Evolutionary conservation across 2,113 vertebrate genomes (phyloP).

Genomic region (Tachysurus vachellii): DNA sequence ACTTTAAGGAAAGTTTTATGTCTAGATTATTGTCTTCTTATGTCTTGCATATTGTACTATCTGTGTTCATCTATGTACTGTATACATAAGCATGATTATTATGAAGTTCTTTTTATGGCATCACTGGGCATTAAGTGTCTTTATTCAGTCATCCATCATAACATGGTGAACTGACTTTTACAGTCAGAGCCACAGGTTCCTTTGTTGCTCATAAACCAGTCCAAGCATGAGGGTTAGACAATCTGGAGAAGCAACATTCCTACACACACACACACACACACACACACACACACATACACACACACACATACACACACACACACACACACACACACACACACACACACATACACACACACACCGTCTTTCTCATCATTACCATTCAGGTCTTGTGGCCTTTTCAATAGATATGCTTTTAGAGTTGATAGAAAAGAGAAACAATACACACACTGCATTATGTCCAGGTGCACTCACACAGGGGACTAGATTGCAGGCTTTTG

Average conservation of each 20-base stretch:
- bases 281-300: not conserved
- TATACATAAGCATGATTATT: not conserved
- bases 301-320: not conserved
- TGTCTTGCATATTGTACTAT: not conserved
- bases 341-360: not conserved
- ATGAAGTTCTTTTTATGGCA: not conserved
- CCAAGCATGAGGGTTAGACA: conserved; percentile 35
- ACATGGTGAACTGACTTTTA: conserved; percentile 2
- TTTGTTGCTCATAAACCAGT: not conserved
- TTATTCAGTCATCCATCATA: not conserved
- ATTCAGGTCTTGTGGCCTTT: not conserved
- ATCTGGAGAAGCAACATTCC: conserved; percentile 50
- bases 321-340: not conserved
- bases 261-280: conserved; percentile 18
- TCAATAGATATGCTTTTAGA: not conserved
- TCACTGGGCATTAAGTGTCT: not conserved
- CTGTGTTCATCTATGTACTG: not conserved
- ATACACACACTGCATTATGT: not conserved
- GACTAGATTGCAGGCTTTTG: conserved; percentile 1
- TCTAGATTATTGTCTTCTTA: not conserved
- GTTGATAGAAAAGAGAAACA: not conserved
- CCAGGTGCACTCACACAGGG: conserved; percentile 14
- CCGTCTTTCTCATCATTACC: conserved; percentile 9
- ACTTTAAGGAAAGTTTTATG: not conserved
- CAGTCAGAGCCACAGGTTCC: conserved; percentile 15